Conservation (phyloP, 2,113 vertebrate species). For the Nyctereutes procyonoides region DNA sequence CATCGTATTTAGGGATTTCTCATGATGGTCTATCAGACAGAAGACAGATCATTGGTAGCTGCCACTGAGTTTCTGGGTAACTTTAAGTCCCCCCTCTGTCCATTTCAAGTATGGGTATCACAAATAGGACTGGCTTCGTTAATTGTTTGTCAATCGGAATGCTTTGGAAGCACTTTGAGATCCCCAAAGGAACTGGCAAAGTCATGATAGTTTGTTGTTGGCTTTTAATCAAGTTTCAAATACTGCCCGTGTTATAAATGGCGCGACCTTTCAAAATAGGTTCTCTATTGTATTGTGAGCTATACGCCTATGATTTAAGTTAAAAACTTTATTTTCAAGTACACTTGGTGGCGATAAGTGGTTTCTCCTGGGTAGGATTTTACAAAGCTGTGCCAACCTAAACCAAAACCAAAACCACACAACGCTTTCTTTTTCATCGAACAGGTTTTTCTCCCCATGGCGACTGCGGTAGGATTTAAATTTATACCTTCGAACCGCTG, state of each 20-base stretch:
- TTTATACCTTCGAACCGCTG: slow-evolving; percentile 54
- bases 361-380: slow-evolving; percentile 65
- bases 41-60: slow-evolving; percentile 62
- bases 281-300: slow-evolving; percentile 43
- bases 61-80: slow-evolving; percentile 57
- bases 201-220: background rate
- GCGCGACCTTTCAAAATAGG: slow-evolving; percentile 44
- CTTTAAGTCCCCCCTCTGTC: slow-evolving; percentile 19
- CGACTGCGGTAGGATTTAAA: background rate
- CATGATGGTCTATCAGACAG: slow-evolving; percentile 63
- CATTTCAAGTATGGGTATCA: slow-evolving; percentile 44
- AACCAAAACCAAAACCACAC: background rate
- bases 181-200: slow-evolving; percentile 60
- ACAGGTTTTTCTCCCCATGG: background rate
- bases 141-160: background rate
- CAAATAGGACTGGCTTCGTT: slow-evolving; percentile 11
- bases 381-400: slow-evolving; percentile 65
- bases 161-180: slow-evolving; percentile 61
- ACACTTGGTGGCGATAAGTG: slow-evolving; percentile 81
- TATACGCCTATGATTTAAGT: slow-evolving; percentile 56
- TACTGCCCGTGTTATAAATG: slow-evolving; percentile 9
- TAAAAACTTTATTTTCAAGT: slow-evolving; percentile 83
- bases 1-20: slow-evolving; percentile 63
- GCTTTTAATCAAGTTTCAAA: slow-evolving; percentile 56
- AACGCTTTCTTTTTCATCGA: background rate